Evolutionary conservation across 2,113 vertebrate species (phyloP).

Genomic region (Scatophagus argus): DNA sequence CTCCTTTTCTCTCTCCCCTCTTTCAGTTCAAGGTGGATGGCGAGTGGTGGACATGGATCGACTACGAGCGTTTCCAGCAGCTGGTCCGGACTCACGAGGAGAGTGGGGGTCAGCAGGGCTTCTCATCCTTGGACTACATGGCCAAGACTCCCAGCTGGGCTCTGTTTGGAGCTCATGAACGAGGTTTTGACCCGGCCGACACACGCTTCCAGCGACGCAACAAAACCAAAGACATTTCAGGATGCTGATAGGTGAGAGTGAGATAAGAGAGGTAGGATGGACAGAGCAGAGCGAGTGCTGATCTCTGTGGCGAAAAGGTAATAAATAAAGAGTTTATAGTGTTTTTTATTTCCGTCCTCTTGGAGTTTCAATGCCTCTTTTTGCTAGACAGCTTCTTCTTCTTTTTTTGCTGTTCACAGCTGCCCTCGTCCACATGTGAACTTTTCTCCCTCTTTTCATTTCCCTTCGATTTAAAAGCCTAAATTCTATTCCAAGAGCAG

Average conservation of each 20-base stretch:
- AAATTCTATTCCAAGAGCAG: background rate
- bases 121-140: slow-evolving; percentile 88
- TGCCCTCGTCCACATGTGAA: background rate
- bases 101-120: slow-evolving; percentile 79
- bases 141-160: slow-evolving; percentile 92
- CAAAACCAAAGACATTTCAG: slow-evolving; percentile 89
- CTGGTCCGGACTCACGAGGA: slow-evolving; percentile 81
- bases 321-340: background rate
- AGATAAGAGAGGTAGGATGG: background rate
- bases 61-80: slow-evolving; percentile 92
- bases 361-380: background rate
- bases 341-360: slow-evolving; percentile 10
- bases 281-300: background rate
- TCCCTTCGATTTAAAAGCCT: background rate
- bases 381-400: background rate
- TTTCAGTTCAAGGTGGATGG: slow-evolving; percentile 90
- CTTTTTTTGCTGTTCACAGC: background rate
- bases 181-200: slow-evolving; percentile 92
- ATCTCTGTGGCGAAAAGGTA: background rate
- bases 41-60: slow-evolving; percentile 94
- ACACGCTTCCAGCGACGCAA: slow-evolving; percentile 88
- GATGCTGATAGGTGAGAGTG: slow-evolving; percentile 85
- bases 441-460: background rate
- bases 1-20: background rate
- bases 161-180: slow-evolving; percentile 87